Percentiles rank a stretch among this genome's conserved stretches.
phyloP scores from a whole-genome alignment of 92 coral and sea anemone genomes.

The Parazoanthus darwini region DNA sequence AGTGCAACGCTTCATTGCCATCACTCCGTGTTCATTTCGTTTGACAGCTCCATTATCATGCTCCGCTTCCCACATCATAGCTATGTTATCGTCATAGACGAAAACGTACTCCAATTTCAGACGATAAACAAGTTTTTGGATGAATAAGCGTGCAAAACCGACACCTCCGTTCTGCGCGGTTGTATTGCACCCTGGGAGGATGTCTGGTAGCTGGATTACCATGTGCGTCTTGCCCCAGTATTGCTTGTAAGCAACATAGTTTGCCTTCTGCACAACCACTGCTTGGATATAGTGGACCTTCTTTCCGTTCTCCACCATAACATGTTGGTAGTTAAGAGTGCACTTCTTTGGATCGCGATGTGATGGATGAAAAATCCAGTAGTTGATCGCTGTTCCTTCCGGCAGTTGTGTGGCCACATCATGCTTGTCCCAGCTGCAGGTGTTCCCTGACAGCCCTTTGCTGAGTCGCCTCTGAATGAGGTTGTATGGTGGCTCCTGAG shows the following conservation, averaged over 20 bases:
- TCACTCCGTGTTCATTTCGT: constrained; percentile 48
- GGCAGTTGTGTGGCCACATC: background rate
- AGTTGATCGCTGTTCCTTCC: constrained; percentile 3
- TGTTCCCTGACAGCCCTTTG: background rate
- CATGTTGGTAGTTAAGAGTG: constrained; percentile 51
- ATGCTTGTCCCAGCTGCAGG: background rate
- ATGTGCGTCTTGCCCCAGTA: constrained; percentile 56
- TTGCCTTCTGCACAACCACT: constrained; percentile 52
- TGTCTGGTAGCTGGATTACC: constrained; percentile 51
- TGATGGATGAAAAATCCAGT: constrained; percentile 60
- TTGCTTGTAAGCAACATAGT: constrained; percentile 37
- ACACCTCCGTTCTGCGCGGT: constrained; percentile 46
- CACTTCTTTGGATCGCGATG: constrained; percentile 60
- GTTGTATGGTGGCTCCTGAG: constrained; percentile 3
- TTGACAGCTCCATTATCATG: background rate
- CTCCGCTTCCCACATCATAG: constrained; percentile 52
- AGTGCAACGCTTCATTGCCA: constrained; percentile 44
- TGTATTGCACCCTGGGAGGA: constrained; percentile 36
- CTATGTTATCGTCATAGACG: constrained; percentile 54
- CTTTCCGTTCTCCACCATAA: constrained; percentile 4
- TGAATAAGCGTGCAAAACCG: constrained; percentile 54
- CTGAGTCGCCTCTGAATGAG: background rate
- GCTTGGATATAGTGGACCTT: constrained; percentile 37
- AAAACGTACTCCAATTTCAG: constrained; percentile 52
- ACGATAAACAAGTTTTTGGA: constrained; percentile 45